Evolutionary conservation across 1,140 invertebrate species (phyloP).

Genomic region (Diplogasteroides magnus): DNA sequence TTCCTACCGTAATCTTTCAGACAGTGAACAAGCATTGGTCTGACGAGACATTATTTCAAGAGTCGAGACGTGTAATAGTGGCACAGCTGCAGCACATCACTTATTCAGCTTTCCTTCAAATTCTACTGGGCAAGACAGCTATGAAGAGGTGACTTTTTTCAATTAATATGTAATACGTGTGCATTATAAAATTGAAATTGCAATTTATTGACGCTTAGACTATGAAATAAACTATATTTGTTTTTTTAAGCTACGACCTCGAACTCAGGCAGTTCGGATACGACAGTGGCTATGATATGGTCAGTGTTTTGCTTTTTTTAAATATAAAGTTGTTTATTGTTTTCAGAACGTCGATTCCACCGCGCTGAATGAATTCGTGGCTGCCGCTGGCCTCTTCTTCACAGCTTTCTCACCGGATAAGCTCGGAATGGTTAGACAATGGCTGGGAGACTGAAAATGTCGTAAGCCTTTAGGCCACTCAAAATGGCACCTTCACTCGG

Average conservation of each 20-base stretch:
- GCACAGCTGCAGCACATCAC: constrained; percentile 54
- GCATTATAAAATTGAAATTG: too few species aligned
- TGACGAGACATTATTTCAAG: constrained; percentile 85
- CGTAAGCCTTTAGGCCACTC: not conserved
- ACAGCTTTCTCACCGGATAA: constrained; percentile 42
- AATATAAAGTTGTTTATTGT: constrained; percentile 1
- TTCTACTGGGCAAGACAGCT: constrained; percentile 50
- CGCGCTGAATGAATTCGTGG: constrained; percentile 47
- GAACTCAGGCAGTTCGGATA: constrained; percentile 36
- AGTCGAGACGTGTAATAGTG: constrained; percentile 70
- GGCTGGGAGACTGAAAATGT: not conserved
- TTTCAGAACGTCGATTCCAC: constrained; percentile 44
- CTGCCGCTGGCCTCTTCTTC: constrained; percentile 50
- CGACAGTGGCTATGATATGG: constrained; percentile 51
- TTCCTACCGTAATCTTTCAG: constrained; percentile 10
- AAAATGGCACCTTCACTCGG: constrained; percentile 20
- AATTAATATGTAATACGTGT: too few species aligned
- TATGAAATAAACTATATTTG: not conserved
- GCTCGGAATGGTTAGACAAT: constrained; percentile 16
- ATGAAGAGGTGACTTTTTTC: constrained; percentile 27
- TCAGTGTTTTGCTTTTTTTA: constrained; percentile 18
- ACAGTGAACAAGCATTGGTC: constrained; percentile 84
- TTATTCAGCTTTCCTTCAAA: constrained; percentile 57
- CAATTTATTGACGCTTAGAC: constrained; percentile 17
- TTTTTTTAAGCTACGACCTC: constrained; percentile 6